phyloP scores from a whole-genome alignment of 2,797 vertebrate species.

The Sorex maritimensis region DNA sequence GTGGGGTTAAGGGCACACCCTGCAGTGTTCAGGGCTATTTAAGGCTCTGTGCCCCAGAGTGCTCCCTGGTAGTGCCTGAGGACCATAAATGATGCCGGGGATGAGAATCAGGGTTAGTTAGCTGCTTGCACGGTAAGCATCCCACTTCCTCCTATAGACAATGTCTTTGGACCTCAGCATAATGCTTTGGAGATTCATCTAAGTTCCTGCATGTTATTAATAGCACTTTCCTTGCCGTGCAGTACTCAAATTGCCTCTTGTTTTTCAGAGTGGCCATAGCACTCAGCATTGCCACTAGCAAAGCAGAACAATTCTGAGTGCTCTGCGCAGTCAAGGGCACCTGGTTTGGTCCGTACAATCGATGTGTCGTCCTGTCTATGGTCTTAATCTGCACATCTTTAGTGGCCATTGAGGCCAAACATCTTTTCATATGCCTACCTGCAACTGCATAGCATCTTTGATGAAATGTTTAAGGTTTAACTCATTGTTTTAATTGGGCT shows the following conservation, averaged over 20 bases:
- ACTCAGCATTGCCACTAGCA: not conserved
- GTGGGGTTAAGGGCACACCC: too few species aligned
- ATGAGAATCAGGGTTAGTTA: too few species aligned
- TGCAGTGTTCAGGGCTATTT: too few species aligned
- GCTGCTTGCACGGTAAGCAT: too few species aligned
- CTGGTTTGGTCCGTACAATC: not conserved
- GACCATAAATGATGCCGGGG: too few species aligned
- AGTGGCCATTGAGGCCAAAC: not conserved
- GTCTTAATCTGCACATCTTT: not conserved
- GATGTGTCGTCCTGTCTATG: not conserved
- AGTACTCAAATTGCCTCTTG: not conserved
- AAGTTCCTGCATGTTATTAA: not conserved
- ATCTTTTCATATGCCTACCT: not conserved
- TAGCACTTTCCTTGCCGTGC: not conserved
- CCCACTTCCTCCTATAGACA: too few species aligned
- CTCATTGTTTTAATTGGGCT: not conserved
- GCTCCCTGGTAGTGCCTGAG: too few species aligned
- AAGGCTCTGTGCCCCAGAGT: too few species aligned
- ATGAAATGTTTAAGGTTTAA: not conserved
- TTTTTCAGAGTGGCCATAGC: not conserved
- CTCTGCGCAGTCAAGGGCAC: not conserved
- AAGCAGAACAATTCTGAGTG: not conserved
- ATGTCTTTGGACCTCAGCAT: not conserved
- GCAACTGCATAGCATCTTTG: too few species aligned
- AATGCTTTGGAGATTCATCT: slow-evolving; percentile 1